Conservation (phyloP, 1,140 invertebrate genomes). For the Acromyrmex charruanus region DNA sequence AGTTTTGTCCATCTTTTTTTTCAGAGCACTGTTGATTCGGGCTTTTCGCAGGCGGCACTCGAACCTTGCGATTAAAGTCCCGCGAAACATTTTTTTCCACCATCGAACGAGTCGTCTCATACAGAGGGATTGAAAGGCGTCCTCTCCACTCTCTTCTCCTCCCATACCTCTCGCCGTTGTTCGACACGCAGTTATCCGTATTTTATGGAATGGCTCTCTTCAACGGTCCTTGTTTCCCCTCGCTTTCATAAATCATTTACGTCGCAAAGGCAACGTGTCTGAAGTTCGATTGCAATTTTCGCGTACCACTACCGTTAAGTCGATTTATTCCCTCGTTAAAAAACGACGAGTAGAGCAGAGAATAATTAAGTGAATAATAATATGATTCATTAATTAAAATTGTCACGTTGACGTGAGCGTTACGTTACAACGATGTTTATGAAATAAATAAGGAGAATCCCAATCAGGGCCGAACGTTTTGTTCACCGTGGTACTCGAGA, state of each 20-base stretch:
- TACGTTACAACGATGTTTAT: background rate
- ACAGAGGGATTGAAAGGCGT: constrained; percentile 53
- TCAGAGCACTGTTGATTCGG: background rate
- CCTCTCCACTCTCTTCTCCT: background rate
- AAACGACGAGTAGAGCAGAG: background rate
- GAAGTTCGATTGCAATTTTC: constrained; percentile 54
- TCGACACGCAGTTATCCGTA: constrained; percentile 57
- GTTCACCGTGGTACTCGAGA: background rate
- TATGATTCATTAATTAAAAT: constrained; percentile 11
- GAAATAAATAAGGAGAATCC: background rate
- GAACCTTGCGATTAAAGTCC: constrained; percentile 48
- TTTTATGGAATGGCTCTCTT: constrained; percentile 55
- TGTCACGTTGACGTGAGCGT: constrained; percentile 11
- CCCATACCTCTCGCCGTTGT: background rate
- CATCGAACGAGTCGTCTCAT: constrained; percentile 52
- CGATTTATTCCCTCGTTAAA: constrained; percentile 28
- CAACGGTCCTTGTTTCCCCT: constrained; percentile 26
- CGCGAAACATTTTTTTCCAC: constrained; percentile 34
- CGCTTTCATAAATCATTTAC: constrained; percentile 58
- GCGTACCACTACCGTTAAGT: constrained; percentile 13
- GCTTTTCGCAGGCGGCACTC: constrained; percentile 42
- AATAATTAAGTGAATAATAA: constrained; percentile 33
- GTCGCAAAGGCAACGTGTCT: constrained; percentile 30
- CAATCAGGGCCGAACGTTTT: too few species aligned
- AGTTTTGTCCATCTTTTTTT: constrained; percentile 34